These are phyloP conservation scores for Neoarius graeffei DNA, from an alignment of 2,113 vertebrate genomes.

Conservation along the genomic window DNA sequence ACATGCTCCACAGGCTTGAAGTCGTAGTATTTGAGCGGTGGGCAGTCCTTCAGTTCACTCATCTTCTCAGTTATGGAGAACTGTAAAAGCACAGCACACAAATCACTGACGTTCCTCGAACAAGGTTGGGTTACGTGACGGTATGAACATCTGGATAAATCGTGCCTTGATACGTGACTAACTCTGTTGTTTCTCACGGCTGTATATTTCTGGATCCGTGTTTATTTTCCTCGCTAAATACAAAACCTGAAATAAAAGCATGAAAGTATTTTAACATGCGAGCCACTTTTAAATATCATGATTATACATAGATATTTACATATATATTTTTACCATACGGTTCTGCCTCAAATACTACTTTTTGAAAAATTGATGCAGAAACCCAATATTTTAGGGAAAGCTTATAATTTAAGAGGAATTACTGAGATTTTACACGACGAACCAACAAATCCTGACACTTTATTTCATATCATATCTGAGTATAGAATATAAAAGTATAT, in stretches of 20 bases:
- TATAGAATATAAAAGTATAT: neutral
- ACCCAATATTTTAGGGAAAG: neutral
- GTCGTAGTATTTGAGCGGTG: conserved; percentile 96
- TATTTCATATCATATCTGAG: neutral
- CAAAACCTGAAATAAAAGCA: neutral
- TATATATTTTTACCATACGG: neutral
- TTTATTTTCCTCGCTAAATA: neutral
- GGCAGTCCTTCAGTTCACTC: conserved; percentile 98
- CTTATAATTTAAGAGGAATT: neutral
- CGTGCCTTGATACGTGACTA: neutral
- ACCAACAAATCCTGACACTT: neutral
- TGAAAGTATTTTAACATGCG: neutral
- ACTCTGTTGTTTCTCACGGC: neutral
- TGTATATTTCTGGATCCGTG: neutral
- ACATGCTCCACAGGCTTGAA: conserved; percentile 97
- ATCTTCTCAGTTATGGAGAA: conserved; percentile 67
- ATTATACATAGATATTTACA: too few species aligned
- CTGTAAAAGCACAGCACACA: conserved; percentile 6
- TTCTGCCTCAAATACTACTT: neutral
- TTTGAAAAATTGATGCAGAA: neutral
- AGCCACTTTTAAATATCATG: too few species aligned
- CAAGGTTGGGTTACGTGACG: neutral
- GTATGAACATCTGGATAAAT: too few species aligned
- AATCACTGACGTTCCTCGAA: neutral
- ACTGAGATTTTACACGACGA: neutral